A percentile compares a stretch with the other conserved stretches of the same genome.
Evolutionary conservation across 2,113 vertebrate species (phyloP).

Genomic region (Suricata suricatta): DNA sequence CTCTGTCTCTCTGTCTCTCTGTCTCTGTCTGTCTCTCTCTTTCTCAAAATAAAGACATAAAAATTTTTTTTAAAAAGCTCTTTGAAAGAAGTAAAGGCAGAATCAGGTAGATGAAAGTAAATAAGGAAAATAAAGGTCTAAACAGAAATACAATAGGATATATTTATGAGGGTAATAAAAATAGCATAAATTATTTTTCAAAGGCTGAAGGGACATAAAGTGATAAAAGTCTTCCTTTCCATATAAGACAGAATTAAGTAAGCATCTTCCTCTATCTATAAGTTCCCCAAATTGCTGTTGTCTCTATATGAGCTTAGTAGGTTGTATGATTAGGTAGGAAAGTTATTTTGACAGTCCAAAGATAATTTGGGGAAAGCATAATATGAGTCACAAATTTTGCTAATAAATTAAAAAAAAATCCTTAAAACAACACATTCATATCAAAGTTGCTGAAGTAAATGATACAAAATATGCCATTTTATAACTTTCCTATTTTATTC

Average conservation of each 20-base stretch:
- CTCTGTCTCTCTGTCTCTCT: too few relatives aligned
- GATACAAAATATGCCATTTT: neutral
- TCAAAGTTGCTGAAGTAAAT: neutral
- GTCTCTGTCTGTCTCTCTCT: too few relatives aligned
- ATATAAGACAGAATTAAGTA: slow-evolving; percentile 10
- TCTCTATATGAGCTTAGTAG: neutral
- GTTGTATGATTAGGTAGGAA: neutral
- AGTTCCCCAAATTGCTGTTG: neutral
- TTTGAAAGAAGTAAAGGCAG: neutral
- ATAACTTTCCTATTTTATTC: neutral
- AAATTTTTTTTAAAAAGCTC: neutral
- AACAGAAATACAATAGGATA: neutral
- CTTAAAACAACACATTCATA: neutral
- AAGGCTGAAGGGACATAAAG: neutral
- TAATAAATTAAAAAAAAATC: neutral
- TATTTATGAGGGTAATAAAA: neutral
- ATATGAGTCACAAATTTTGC: neutral
- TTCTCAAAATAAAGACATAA: neutral
- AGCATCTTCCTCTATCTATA: neutral
- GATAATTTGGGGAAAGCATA: neutral
- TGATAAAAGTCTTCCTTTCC: neutral
- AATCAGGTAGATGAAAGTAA: neutral
- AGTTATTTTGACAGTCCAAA: neutral
- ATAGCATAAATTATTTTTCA: neutral
- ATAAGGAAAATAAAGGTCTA: neutral